Conservation (phyloP, 2,888 invertebrate genomes). For the Drosophila mimica region DNA sequence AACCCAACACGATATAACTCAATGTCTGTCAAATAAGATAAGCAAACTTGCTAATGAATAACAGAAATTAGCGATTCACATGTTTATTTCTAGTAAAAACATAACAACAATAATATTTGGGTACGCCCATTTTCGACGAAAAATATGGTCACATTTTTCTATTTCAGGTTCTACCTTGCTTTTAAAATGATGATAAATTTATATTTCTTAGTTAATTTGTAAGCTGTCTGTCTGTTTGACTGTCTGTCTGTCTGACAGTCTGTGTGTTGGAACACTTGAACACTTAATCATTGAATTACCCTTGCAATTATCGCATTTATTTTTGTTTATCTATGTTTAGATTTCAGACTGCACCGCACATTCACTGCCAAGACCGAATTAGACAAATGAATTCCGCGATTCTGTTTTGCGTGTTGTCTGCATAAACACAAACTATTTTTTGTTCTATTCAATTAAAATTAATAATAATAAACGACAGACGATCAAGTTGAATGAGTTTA, state of each 20-base stretch:
- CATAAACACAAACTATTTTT: background rate
- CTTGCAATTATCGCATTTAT: slow-evolving; percentile 3
- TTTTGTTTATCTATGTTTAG: slow-evolving; percentile 44
- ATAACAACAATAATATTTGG: too few relatives aligned
- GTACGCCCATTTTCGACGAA: background rate
- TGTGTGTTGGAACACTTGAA: background rate
- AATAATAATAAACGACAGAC: background rate
- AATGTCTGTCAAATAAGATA: background rate
- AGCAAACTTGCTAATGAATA: background rate
- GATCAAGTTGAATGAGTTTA: background rate
- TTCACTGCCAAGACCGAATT: slow-evolving; percentile 47
- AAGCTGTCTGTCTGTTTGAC: background rate
- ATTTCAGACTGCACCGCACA: slow-evolving; percentile 13
- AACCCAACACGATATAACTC: background rate
- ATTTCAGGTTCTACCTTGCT: background rate
- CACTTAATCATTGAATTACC: background rate
- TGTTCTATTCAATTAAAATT: background rate
- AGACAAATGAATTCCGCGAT: background rate
- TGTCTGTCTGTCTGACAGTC: background rate
- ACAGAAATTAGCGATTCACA: too few relatives aligned
- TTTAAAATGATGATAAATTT: background rate
- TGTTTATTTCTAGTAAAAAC: too few relatives aligned
- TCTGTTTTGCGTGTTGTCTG: background rate
- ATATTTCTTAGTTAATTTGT: background rate
- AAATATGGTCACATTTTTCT: background rate